Evolutionary conservation across 1,140 invertebrate species (phyloP), one percentile per base, ranked within the genome.

Genomic region (Brachionus plicatilis): DNA sequence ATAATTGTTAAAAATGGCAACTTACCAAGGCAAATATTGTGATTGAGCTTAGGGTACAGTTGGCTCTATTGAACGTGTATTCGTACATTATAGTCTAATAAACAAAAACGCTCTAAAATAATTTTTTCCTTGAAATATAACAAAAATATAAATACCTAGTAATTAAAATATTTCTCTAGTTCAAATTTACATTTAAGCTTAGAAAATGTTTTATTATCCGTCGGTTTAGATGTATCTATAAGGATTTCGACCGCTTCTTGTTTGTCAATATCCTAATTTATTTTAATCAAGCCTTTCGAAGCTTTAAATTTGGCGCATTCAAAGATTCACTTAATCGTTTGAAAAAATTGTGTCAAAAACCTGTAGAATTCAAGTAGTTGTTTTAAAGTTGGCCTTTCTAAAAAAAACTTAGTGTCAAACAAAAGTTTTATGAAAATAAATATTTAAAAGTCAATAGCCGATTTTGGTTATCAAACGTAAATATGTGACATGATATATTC

Each of bases 111-210:
- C 12, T 20, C 12, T 17, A 72, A 72, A 72, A 72, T 43, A 43
- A 20, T 45, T 5, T 41, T 43, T 20, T 41, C 17, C 33, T 41
- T 41, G 41, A 72, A 70, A 72, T 72, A 72, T 20, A 72, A 47
- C 33, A 37, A 72, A 72, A 20, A 41, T 20, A 41, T 41, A 72
- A 72, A 72, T 72, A 72, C 68, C 68, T 43, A 20, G 33, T 72
- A 72, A 43, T 72, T 72, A 11, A 17, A 20, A 43, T 43, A 43
- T 17, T 20, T 72, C 41, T 72, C n/a, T 45, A 24, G 68, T 72
- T 72, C 68, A 72, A 72, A 72, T 72, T 72, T 72, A 72, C 68
- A 72, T 72, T 72, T 43, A 72, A 43, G 68, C 68, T 72, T 72
- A 72, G n/a, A 72, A 43, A 37, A 72, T 72, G 43, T 41, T 43